phyloP scores from a whole-genome alignment of 2,797 vertebrate genomes.

The Phrynocephalus vlangalii region DNA sequence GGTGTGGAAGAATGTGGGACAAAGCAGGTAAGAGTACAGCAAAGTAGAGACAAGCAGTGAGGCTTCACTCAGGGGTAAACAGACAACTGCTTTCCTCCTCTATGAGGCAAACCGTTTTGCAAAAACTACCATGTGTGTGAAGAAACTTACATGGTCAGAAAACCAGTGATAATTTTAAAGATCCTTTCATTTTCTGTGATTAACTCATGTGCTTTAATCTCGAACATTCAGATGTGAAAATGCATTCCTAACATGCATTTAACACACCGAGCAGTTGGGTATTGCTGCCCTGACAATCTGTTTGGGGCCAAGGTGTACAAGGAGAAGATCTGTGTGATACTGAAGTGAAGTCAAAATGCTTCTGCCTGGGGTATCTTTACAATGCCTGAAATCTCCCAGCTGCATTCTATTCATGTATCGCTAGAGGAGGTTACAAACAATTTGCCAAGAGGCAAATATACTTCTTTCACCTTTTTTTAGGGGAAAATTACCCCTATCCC shows the following conservation, averaged over 20 bases:
- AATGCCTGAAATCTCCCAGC: not conserved
- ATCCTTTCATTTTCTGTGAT: not conserved
- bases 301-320: not conserved
- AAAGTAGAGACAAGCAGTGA: no score
- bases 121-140: not conserved
- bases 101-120: no score
- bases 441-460: not conserved
- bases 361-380: not conserved
- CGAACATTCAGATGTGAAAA: constrained; percentile 2
- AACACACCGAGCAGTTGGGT: not conserved
- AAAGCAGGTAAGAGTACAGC: not conserved
- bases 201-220: not conserved
- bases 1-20: not conserved
- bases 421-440: not conserved
- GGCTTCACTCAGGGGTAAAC: not conserved
- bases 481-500: not conserved
- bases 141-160: not conserved
- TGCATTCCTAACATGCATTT: not conserved
- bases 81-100: not conserved
- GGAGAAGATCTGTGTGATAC: not conserved
- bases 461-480: constrained; percentile 12
- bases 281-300: not conserved
- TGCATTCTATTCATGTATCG: not conserved
- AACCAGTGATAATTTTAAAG: not conserved
- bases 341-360: rapidly evolving